Percentiles rank a stretch among this genome's conserved stretches.
Evolutionary conservation across 2,888 invertebrate species (phyloP).

Genomic region (Tridacna gigas): DNA sequence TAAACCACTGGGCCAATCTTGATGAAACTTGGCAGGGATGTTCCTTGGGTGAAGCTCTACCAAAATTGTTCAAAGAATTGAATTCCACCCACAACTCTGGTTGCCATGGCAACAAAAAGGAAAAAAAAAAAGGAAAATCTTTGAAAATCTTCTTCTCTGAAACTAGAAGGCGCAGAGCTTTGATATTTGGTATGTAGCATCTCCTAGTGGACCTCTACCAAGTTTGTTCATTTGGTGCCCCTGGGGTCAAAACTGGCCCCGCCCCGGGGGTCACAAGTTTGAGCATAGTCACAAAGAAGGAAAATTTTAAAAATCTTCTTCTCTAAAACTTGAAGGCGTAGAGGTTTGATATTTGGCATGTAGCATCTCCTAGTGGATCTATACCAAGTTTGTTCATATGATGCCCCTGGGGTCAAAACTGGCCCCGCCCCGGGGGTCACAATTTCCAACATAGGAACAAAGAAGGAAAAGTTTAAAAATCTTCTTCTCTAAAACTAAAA

Average conservation of each 20-base stretch:
- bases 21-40: not conserved
- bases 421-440: too few relatives aligned
- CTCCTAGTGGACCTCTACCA: not conserved
- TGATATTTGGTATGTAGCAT: not conserved
- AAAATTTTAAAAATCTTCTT: not conserved
- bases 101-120: not conserved
- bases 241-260: not conserved
- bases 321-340: not conserved
- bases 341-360: too few relatives aligned
- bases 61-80: not conserved
- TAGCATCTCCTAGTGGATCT: too few relatives aligned
- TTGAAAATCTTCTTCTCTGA: not conserved
- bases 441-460: too few relatives aligned
- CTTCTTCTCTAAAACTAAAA: too few relatives aligned
- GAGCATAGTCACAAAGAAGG: not conserved
- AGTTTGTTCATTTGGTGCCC: not conserved
- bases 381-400: too few relatives aligned
- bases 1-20: not conserved
- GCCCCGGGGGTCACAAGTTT: not conserved
- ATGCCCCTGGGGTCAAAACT: too few relatives aligned
- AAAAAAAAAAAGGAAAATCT: not conserved
- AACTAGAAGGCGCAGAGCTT: not conserved
- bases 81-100: not conserved
- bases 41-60: not conserved
- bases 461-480: too few relatives aligned